Percentiles rank a stretch among this genome's conserved stretches.
Evolutionary conservation across 2,797 vertebrate species (phyloP).

Genomic region (Sphenopsis melanotis): DNA sequence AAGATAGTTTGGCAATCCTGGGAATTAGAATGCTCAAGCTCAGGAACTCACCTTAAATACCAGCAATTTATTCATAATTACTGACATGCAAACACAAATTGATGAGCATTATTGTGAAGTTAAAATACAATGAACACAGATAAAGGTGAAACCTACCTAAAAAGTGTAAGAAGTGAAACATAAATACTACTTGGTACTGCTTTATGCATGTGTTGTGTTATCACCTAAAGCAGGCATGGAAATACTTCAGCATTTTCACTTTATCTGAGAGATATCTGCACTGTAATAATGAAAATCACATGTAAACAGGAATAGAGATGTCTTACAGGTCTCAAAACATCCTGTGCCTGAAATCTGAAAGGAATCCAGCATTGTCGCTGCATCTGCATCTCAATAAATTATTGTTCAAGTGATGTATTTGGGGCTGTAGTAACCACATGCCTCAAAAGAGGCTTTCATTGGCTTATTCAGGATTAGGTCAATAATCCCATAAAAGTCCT

Average conservation of each 20-base stretch:
- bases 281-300: neutral
- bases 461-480: conserved; percentile 48
- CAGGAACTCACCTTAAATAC: neutral
- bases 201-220: neutral
- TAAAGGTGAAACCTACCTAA: neutral
- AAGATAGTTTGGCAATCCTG: neutral
- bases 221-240: neutral
- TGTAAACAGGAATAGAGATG: neutral
- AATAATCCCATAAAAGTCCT: conserved; percentile 35
- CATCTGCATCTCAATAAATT: neutral
- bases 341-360: neutral
- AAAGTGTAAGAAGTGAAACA: neutral
- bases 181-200: neutral
- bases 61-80: neutral
- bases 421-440: neutral
- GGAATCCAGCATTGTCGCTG: neutral
- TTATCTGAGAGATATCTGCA: neutral
- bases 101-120: neutral
- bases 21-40: neutral
- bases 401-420: neutral
- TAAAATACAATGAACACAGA: neutral
- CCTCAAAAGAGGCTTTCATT: conserved; percentile 51
- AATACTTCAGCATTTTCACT: neutral
- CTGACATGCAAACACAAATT: neutral
- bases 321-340: neutral